Conservation (phyloP, 2,113 vertebrate genomes). For the Xyliphius kryptos region DNA sequence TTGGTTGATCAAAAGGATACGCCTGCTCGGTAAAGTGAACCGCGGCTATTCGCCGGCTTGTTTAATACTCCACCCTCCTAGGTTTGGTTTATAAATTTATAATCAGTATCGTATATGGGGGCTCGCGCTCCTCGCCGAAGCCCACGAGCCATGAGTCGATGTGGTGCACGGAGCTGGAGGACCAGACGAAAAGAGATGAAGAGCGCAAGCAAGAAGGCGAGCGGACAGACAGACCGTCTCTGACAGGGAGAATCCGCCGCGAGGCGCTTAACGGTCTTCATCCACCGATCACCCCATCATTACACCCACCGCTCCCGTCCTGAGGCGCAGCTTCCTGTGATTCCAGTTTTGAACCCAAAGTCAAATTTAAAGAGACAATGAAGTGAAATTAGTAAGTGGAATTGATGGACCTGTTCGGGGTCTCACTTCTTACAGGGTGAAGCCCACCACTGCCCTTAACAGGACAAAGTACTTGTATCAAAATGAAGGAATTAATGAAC, state of each 20-base stretch:
- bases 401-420: no score
- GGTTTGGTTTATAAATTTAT: constrained; percentile 70
- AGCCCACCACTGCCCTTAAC: no score
- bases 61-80: constrained; percentile 56
- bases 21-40: constrained; percentile 53
- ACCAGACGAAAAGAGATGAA: constrained; percentile 36
- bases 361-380: no score
- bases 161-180: constrained; percentile 34
- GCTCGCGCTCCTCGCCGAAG: constrained; percentile 54
- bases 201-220: constrained; percentile 22
- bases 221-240: constrained; percentile 37
- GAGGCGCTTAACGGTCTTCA: constrained; percentile 5
- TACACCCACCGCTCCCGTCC: no score
- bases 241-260: constrained; percentile 38
- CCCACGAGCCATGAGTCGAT: constrained; percentile 54
- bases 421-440: no score
- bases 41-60: constrained; percentile 59
- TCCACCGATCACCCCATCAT: no score
- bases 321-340: no score
- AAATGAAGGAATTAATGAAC: no score
- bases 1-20: constrained; percentile 73
- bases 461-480: no score
- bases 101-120: constrained; percentile 59
- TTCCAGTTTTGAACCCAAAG: no score
- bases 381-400: no score